Percentiles rank a stretch among this genome's conserved stretches.
Conservation (phyloP, 92 coral and sea anemone genomes). For the Muricea muricata region DNA sequence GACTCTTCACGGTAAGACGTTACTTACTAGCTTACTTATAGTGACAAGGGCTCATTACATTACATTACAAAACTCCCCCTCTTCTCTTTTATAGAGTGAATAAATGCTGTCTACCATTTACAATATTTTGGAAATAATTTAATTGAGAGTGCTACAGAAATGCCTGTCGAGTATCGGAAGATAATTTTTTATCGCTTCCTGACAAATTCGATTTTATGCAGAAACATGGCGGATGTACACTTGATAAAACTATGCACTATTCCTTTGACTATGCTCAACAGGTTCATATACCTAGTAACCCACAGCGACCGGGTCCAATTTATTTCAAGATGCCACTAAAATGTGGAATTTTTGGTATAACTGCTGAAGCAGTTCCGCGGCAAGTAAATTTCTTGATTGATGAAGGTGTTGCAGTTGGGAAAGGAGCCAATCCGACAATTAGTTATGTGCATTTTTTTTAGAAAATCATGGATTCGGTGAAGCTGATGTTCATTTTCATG, state of each 20-base stretch:
- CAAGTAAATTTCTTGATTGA: conserved; percentile 42
- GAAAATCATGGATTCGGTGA: conserved; percentile 40
- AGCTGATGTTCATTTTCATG: no score
- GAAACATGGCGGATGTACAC: conserved; percentile 47
- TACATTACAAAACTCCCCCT: no score
- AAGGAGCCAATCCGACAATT: conserved; percentile 50
- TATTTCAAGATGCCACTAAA: conserved; percentile 44
- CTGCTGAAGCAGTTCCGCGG: conserved; percentile 24
- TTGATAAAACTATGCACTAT: conserved; percentile 40
- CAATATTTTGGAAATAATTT: no score
- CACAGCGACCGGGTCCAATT: conserved; percentile 65
- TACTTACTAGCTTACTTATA: no score
- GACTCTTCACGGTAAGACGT: no score
- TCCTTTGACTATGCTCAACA: conserved; percentile 69
- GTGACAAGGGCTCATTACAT: no score
- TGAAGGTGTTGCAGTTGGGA: conserved; percentile 27
- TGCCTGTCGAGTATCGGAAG: conserved; percentile 34
- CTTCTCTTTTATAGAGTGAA: no score
- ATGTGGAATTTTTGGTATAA: conserved; percentile 42
- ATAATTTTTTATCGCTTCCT: neutral
- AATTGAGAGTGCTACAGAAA: conserved; percentile 36
- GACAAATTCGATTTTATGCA: neutral
- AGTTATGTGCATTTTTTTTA: conserved; percentile 28
- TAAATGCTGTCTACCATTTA: no score
- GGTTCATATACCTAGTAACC: conserved; percentile 58